Base-by-base conservation (phyloP, 2,888 invertebrate species). In the Andrena flavipes region DNA sequence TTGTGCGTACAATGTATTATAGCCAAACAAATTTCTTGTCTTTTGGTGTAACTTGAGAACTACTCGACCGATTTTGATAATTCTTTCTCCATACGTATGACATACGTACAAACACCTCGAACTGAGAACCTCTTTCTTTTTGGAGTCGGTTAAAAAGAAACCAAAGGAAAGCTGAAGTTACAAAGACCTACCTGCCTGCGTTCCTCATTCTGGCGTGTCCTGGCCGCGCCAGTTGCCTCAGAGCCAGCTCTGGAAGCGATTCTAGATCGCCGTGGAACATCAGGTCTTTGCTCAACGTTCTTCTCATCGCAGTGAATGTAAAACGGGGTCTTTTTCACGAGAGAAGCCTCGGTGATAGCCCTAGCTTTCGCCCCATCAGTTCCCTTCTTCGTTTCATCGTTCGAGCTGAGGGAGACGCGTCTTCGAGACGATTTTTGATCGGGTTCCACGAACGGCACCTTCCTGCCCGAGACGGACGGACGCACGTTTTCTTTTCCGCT, bases 401-500 rank as follows among this genome's bases (percentile, higher is more conserved):
- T 67, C 6, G 64, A 16, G 16, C 54, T 16, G 20, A 26, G 7
- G 0, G 63, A 33, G n/a, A 13, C 16, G 8, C 29, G 51, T 16
- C 23, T 48, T 26, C 64, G 63, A 1, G n/a, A 3, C 26, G 2
- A 3, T 1, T 2, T 10, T 51, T 33, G 6, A 2, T 26, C 8
- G 42, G 4, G 13, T 42, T 4, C 10, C n/a, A 20, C 35, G 6
- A 1, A 10, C 30, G 56, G 2, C 8, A 23, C n/a, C 29, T 33
- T 62, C 13, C 13, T 63, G 6, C 23, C 30, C n/a, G 20, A 10
- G 16, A 20, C 0, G 3, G 26, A 7, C 3, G 64, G 59, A 0
- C 49, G n/a, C n/a, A n/a, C 59, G 16, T 82, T 83, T 5, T 83
- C 83, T 33, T 76, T 83, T 6, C 56, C 80, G 0, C 51, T n/a